Conservation (phyloP, 2,113 vertebrate genomes). For the Spermophilus dauricus region DNA sequence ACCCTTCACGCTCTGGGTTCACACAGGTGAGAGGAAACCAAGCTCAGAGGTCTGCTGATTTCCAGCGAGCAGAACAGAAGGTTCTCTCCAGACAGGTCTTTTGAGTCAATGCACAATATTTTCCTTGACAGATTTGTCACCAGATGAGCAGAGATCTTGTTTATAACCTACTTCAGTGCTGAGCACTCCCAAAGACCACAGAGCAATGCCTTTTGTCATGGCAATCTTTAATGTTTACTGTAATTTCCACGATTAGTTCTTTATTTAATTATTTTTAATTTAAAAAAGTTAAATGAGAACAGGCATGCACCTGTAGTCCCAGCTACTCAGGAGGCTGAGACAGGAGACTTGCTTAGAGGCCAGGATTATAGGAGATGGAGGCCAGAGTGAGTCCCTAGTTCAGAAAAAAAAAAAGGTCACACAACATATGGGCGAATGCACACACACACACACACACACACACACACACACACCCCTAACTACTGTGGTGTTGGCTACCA, state of each 20-base stretch:
- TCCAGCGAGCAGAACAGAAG: background rate
- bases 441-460: no score
- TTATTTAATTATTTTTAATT: background rate
- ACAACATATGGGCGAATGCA: no score
- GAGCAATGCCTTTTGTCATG: background rate
- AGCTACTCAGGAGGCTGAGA: background rate
- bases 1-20: constrained; percentile 28
- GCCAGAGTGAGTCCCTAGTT: background rate
- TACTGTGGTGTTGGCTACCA: background rate
- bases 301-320: background rate
- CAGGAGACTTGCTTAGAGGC: background rate
- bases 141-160: background rate
- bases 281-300: background rate
- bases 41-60: constrained; percentile 19
- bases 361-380: background rate
- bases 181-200: background rate
- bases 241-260: background rate
- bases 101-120: constrained; percentile 24
- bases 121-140: constrained; percentile 56
- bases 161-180: background rate
- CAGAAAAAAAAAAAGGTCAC: background rate
- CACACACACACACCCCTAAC: no score
- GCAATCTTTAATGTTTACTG: background rate
- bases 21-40: constrained; percentile 55
- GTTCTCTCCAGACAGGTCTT: background rate